Base-by-base conservation (phyloP, 2,113 vertebrate species). In the Periophthalmus modestus region DNA sequence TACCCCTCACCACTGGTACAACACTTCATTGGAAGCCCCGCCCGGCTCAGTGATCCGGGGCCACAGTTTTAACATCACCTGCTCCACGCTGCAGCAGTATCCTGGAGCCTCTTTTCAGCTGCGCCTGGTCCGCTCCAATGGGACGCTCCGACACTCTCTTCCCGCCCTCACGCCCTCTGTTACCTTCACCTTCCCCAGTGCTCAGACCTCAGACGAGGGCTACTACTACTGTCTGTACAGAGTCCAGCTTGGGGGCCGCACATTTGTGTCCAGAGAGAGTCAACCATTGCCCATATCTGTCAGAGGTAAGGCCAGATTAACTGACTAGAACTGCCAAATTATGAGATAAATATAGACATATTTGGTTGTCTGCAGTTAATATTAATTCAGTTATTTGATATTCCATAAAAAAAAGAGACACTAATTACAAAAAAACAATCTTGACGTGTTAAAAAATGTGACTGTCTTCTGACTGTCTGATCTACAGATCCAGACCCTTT, bases 1-100 rank as follows among this genome's bases (percentile, higher is more conserved):
- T 82, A 93, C 92, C n/a, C 93, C 93, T 16, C 88, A 92, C 5
- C 93, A 93, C 87, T 94, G 92, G 92, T 93, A 88, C 84, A 94
- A 93, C 89, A 91, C 90, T 0, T 94, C 93, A 4, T 15, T 80
- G 1, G 89, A 91, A 69, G 87, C 89, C 33, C 91, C 85, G 7
- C 72, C 88, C 15, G 93, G 91, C 69, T 89, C 89, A 5, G 93
- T 94, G 72, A 84, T 89, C 39, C 89, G 87, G 74, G 92, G 93
- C 34, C 87, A 93, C 59, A 86, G 85, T 69, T 92, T 94, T 65
- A 94, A 92, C 68, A 89, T 94, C 80, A 94, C 90, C 47, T 94
- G 93, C 85, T 91, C 88, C 85, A 92, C 90, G 2, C 78, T 43
- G 65, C 87, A 88, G 71, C 91, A 87, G 82, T 93, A 93, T 69